Percentiles rank a stretch among this genome's conserved stretches.
These are phyloP conservation scores for Conopomorpha cramerella DNA, from an alignment of 1,140 invertebrate species.

Conservation along the genomic window DNA sequence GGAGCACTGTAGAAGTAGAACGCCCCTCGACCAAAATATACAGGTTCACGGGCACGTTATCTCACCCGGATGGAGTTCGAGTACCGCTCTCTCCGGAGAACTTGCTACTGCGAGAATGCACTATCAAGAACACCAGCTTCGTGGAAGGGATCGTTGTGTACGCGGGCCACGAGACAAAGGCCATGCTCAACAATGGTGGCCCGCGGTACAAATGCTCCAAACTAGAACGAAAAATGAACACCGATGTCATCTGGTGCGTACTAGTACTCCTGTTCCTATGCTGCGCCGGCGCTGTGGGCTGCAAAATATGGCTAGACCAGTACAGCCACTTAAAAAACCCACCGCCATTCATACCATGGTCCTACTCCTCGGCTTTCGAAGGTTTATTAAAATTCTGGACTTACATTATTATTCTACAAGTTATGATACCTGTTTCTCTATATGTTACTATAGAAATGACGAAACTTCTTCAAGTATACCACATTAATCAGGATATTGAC, in stretches of 20 bases:
- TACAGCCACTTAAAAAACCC: slow-evolving; percentile 22
- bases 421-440: slow-evolving; percentile 95
- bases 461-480: slow-evolving; percentile 94
- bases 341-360: slow-evolving; percentile 68
- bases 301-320: slow-evolving; percentile 78
- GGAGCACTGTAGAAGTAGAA: slow-evolving; percentile 86
- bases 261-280: slow-evolving; percentile 90
- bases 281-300: slow-evolving; percentile 87
- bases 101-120: slow-evolving; percentile 90
- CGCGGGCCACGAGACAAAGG: slow-evolving; percentile 96
- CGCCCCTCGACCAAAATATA: slow-evolving; percentile 95
- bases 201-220: slow-evolving; percentile 93
- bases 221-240: slow-evolving; percentile 92
- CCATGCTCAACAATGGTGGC: slow-evolving; percentile 96
- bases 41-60: slow-evolving; percentile 88
- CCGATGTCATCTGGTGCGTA: slow-evolving; percentile 96
- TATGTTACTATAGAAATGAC: slow-evolving; percentile 98
- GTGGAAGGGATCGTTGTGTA: slow-evolving; percentile 97
- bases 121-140: slow-evolving; percentile 87
- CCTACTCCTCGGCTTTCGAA: slow-evolving; percentile 70
- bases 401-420: slow-evolving; percentile 93
- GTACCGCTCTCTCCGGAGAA: slow-evolving; percentile 91
- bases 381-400: slow-evolving; percentile 92
- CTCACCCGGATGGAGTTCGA: slow-evolving; percentile 77
- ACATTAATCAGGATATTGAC: slow-evolving; percentile 89